phyloP scores from a whole-genome alignment of 2,113 vertebrate species.

The Propithecus coquereli region DNA sequence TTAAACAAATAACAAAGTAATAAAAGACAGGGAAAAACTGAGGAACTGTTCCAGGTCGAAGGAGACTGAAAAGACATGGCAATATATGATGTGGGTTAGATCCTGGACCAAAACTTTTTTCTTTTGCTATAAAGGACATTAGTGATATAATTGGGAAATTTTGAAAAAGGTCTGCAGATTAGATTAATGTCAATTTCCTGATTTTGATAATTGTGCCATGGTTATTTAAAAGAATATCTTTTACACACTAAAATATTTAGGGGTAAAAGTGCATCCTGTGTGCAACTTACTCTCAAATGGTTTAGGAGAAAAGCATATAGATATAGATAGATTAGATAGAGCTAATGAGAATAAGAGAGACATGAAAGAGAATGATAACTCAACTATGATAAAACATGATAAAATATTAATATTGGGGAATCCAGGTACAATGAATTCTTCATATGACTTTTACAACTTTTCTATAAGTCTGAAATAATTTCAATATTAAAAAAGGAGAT shows the following conservation, averaged over 20 bases:
- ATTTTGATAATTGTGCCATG: not conserved
- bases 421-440: not conserved
- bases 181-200: not conserved
- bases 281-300: not conserved
- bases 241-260: not conserved
- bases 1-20: not conserved
- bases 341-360: not conserved
- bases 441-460: not conserved
- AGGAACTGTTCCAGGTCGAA: not conserved
- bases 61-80: not conserved
- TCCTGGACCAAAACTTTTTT: not conserved
- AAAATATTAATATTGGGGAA: not conserved
- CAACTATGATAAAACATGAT: not conserved
- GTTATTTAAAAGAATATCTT: not conserved
- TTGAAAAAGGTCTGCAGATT: not conserved
- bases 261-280: not conserved
- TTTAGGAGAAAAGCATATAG: not conserved
- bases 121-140: not conserved
- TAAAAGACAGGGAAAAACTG: not conserved
- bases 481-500: not conserved
- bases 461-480: not conserved
- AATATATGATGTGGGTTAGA: not conserved
- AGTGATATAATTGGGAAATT: not conserved
- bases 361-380: not conserved
- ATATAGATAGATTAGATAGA: not conserved